Evolutionary conservation across 2,888 invertebrate species (phyloP).

Genomic region (Hydrotaea diabolus): DNA sequence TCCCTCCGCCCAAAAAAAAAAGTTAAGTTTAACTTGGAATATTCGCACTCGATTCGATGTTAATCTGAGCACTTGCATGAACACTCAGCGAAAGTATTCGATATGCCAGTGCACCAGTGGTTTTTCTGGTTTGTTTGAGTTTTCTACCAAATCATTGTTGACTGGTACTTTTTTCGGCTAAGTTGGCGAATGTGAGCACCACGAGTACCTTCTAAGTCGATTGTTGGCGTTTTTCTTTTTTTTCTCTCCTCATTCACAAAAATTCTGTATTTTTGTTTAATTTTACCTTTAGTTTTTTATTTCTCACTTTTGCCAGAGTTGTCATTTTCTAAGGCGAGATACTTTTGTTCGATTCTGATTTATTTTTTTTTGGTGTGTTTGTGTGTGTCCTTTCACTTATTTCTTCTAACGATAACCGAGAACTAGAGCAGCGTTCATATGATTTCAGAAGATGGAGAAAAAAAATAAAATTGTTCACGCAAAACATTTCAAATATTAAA

Average conservation of each 20-base stretch:
- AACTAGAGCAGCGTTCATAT: constrained; percentile 21
- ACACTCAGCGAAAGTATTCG: neutral
- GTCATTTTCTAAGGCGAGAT: constrained; percentile 15
- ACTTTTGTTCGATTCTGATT: constrained; percentile 20
- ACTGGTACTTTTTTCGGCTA: neutral
- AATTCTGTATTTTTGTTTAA: neutral
- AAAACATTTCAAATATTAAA: constrained; percentile 42
- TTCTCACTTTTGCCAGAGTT: neutral
- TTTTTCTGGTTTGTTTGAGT: neutral
- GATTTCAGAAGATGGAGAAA: constrained; percentile 12
- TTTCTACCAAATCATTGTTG: neutral
- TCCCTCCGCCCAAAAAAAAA: neutral
- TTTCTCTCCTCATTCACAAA: no score
- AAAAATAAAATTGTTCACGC: constrained; percentile 13
- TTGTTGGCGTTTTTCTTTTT: constrained; percentile 6
- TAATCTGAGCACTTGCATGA: neutral
- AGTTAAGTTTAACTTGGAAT: constrained; percentile 29
- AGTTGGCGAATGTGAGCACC: neutral
- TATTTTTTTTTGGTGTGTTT: constrained; percentile 7
- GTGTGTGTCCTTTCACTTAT: constrained; percentile 12
- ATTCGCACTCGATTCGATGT: constrained; percentile 3
- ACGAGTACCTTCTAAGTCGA: neutral
- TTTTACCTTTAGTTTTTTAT: neutral
- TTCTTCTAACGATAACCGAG: constrained; percentile 4
- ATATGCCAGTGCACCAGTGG: neutral